phyloP scores from a whole-genome alignment of 2,888 invertebrate species.

The Drosophila buzzatii region DNA sequence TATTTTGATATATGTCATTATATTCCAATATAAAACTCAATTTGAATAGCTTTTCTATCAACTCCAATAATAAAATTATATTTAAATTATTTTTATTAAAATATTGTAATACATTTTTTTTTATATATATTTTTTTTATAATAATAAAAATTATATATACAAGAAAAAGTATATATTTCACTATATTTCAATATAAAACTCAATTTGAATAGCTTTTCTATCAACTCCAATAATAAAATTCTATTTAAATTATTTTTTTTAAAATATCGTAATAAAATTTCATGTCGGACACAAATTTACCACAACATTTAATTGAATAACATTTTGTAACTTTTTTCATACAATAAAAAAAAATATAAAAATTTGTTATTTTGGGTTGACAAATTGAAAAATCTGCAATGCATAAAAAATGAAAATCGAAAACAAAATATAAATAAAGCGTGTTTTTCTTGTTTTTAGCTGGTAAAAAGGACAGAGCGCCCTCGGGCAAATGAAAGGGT shows the following conservation, averaged over 20 bases:
- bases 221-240: neutral
- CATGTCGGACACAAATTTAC: neutral
- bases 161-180: too few species aligned
- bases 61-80: too few species aligned
- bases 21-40: too few species aligned
- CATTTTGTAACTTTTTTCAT: constrained; percentile 40
- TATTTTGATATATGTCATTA: too few species aligned
- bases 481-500: constrained; percentile 56
- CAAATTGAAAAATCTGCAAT: constrained; percentile 46
- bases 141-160: too few species aligned
- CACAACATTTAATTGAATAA: constrained; percentile 30
- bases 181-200: too few species aligned
- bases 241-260: too few species aligned
- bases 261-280: neutral
- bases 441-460: constrained; percentile 23
- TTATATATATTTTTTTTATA: too few species aligned
- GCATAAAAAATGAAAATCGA: neutral
- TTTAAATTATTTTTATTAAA: too few species aligned
- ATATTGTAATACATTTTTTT: too few species aligned
- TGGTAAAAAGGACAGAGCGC: constrained; percentile 25
- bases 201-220: too few species aligned
- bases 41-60: too few species aligned
- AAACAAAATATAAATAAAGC: constrained; percentile 47
- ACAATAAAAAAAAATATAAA: constrained; percentile 10
- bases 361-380: constrained; percentile 42